Evolutionary conservation across 2,888 invertebrate species (phyloP).

Genomic region (Trichogramma evanescens): DNA sequence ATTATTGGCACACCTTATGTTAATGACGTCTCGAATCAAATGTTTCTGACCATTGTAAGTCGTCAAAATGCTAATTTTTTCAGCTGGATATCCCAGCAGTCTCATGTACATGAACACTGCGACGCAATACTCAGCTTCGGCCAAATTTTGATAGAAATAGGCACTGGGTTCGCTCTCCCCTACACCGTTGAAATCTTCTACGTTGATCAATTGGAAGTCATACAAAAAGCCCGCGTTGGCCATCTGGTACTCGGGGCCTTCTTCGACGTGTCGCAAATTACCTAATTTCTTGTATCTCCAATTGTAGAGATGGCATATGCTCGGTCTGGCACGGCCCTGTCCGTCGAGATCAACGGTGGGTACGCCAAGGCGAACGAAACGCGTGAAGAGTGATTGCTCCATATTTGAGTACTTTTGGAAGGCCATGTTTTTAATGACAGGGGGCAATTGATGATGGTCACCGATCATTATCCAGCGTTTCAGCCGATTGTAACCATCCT

Average conservation of each 20-base stretch:
- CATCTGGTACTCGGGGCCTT: slow-evolving; percentile 73
- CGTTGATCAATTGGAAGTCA: slow-evolving; percentile 94
- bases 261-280: slow-evolving; percentile 82
- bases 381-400: slow-evolving; percentile 97
- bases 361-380: slow-evolving; percentile 91
- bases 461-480: slow-evolving; percentile 99
- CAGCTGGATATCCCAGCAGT: slow-evolving; percentile 90
- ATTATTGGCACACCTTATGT: slow-evolving; percentile 81
- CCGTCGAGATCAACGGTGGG: slow-evolving; percentile 96
- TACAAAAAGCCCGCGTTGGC: slow-evolving; percentile 89
- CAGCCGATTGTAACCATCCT: slow-evolving; percentile 89
- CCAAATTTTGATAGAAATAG: slow-evolving; percentile 94
- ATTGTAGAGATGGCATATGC: slow-evolving; percentile 88
- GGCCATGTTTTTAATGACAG: slow-evolving; percentile 99
- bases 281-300: slow-evolving; percentile 96
- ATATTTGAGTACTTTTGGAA: slow-evolving; percentile 99
- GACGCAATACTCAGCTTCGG: slow-evolving; percentile 90
- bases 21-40: slow-evolving; percentile 90
- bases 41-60: slow-evolving; percentile 99
- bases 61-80: slow-evolving; percentile 93
- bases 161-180: slow-evolving; percentile 98
- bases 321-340: slow-evolving; percentile 89
- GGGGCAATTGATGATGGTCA: slow-evolving; percentile 97
- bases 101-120: slow-evolving; percentile 99
- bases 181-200: slow-evolving; percentile 91